Evolutionary conservation across 2,113 vertebrate species (phyloP).

Genomic region (Hiodon tergisus): DNA sequence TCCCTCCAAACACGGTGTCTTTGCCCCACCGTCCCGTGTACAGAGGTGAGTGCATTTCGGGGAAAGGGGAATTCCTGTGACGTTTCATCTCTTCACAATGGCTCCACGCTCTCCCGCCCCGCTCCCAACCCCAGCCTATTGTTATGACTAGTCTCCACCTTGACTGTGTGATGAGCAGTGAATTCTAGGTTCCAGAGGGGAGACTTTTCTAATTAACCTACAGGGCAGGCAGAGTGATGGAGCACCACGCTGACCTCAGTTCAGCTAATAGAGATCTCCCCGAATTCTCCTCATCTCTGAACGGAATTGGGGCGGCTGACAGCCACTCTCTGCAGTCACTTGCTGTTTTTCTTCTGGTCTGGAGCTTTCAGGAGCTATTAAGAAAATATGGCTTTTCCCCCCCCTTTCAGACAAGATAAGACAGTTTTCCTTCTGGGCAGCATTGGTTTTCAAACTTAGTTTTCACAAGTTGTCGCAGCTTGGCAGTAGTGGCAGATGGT

Average conservation of each 20-base stretch:
- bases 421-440: neutral
- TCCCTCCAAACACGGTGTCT: conserved; percentile 83
- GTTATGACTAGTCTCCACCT: conserved; percentile 12
- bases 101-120: neutral
- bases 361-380: conserved; percentile 3
- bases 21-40: conserved; percentile 87
- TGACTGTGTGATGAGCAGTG: conserved; percentile 22
- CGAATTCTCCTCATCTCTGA: conserved; percentile 24
- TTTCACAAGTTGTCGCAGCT: no score
- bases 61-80: neutral
- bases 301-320: neutral
- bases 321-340: no score
- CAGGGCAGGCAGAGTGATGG: conserved; percentile 20
- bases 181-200: neutral
- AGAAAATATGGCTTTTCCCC: neutral
- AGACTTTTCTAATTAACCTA: conserved; percentile 48
- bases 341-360: conserved; percentile 22
- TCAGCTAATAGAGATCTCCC: conserved; percentile 39
- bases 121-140: neutral
- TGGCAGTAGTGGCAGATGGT: no score
- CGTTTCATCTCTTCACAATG: neutral
- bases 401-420: conserved; percentile 19
- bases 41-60: conserved; percentile 71
- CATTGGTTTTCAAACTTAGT: neutral
- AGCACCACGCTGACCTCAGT: conserved; percentile 12